Conservation (phyloP, 2,797 vertebrate species). For the Danio albolineatus region DNA sequence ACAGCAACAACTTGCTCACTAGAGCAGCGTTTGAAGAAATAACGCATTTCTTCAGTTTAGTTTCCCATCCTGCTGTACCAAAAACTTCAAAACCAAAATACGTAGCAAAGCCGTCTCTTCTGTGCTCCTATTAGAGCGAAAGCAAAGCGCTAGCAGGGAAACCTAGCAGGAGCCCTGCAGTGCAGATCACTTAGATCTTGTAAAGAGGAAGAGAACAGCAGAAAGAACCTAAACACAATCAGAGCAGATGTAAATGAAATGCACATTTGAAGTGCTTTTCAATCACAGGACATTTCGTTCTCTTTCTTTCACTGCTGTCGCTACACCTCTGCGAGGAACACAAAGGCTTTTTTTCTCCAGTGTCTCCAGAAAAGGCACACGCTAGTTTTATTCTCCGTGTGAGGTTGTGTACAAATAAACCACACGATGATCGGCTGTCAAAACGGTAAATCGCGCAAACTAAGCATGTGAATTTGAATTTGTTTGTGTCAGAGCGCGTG, state of each 20-base stretch:
- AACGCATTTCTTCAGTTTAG: no score
- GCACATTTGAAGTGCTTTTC: constrained; percentile 59
- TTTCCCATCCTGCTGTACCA: no score
- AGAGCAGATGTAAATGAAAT: constrained; percentile 46
- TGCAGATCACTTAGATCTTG: constrained; percentile 68
- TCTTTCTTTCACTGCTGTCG: constrained; percentile 66
- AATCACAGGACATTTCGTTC: constrained; percentile 57
- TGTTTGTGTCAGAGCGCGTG: constrained; percentile 54
- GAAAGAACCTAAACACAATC: constrained; percentile 68
- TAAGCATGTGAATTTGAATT: constrained; percentile 58
- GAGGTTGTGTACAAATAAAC: constrained; percentile 65
- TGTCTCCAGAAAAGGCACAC: constrained; percentile 24
- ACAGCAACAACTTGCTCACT: no score
- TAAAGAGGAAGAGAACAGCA: constrained; percentile 47
- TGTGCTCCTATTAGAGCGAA: no score
- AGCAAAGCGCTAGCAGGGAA: constrained; percentile 72
- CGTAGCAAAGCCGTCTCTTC: no score
- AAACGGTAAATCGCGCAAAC: constrained; percentile 54
- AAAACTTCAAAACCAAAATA: no score
- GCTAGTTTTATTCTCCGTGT: constrained; percentile 18
- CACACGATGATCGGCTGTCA: constrained; percentile 58
- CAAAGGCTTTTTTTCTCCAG: constrained; percentile 26
- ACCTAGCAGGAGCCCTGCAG: constrained; percentile 70
- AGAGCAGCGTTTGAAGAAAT: no score
- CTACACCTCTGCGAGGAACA: constrained; percentile 64